Evolutionary conservation across 2,797 vertebrate species (phyloP), one percentile per base, ranked within the genome.

Genomic region (Ctenopoma multispine): DNA sequence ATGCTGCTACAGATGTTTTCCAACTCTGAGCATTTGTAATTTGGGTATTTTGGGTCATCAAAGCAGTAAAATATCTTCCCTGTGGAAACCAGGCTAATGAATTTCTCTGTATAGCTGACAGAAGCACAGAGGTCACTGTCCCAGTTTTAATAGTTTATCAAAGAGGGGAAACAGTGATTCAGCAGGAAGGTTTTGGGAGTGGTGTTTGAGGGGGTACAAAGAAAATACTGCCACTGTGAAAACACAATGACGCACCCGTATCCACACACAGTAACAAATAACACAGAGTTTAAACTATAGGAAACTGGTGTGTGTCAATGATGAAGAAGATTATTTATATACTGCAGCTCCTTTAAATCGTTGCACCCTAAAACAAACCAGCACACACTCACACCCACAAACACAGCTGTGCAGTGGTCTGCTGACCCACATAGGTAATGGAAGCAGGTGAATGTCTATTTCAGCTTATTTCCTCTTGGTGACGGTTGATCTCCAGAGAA

Each of bases 1-100:
- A 36, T 49, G 56, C 31, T 40, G 60, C 51, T 38, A 0, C 41
- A 29, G 24, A 58, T 50, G 7, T 48, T 59, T 21, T 61, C 18
- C 10, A 44, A 29, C 48, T 69, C 38, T 48, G 14, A 47, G 27
- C 77, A 29, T 66, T 72, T 65, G 58, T 58, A 41, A 36, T 73
- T 71, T 2, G 10, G 13, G 17, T 48, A 7, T 43, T 43, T 17
- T 29, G 27, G 24, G 23, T 53, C 57, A 58, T 69, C 49, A 49
- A 27, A 70, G 53, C 14, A 18, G 29, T 61, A 51, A 18, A 77
- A 84, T 72, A 69, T 55, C 31, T 72, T 62, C 62, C 63, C 43
- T 9, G 63, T 68, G 59, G 0, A 77, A 87, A 83, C 63, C 72
- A 81, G 81, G 81, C 57, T 81, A 83, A 88, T 79, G 67, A 82